Conservation (phyloP, 2,888 invertebrate species). For the Glomeris marginata region DNA sequence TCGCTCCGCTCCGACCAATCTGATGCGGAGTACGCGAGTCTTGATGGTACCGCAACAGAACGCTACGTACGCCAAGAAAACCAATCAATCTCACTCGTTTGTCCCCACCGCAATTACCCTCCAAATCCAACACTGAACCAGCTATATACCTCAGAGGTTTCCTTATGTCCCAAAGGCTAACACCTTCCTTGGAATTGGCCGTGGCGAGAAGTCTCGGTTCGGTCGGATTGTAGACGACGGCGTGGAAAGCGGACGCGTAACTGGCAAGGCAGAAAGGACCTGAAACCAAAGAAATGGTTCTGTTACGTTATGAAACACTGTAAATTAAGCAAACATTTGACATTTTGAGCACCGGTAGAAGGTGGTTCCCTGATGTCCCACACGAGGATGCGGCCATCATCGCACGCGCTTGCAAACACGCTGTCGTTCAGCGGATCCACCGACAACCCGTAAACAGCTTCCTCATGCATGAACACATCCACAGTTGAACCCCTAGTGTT, state of each 20-base stretch:
- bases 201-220: constrained; percentile 67
- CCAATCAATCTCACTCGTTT: no score
- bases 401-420: constrained; percentile 77
- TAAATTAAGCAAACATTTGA: no score
- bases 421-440: constrained; percentile 70
- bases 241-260: constrained; percentile 67
- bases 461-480: constrained; percentile 66
- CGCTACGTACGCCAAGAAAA: not conserved
- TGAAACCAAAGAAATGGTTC: constrained; percentile 22
- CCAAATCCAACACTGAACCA: no score
- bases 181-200: constrained; percentile 78
- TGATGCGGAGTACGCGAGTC: constrained; percentile 24
- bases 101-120: no score
- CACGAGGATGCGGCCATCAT: constrained; percentile 73
- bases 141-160: constrained; percentile 57
- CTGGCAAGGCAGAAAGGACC: constrained; percentile 53
- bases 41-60: not conserved
- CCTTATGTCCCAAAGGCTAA: constrained; percentile 76
- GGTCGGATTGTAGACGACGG: constrained; percentile 83
- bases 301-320: no score
- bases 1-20: constrained; percentile 52
- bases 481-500: constrained; percentile 41
- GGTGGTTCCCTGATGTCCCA: constrained; percentile 60
- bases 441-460: constrained; percentile 78
- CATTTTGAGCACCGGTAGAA: constrained; percentile 26